Conservation (phyloP, 2,888 invertebrate genomes). For the Amphipoea oculea region DNA sequence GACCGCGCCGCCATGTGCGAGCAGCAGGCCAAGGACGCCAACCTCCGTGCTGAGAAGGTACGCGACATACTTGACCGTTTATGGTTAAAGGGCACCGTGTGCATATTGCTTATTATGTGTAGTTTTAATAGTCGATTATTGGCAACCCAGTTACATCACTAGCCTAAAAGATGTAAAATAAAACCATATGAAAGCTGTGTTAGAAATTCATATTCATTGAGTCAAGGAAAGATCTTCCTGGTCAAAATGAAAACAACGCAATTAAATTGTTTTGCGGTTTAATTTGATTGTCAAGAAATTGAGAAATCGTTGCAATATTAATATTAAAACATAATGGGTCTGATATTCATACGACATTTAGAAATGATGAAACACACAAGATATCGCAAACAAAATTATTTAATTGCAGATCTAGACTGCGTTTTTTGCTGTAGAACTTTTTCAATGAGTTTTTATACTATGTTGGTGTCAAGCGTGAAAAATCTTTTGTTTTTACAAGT, state of each 20-base stretch:
- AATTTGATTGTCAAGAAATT: slow-evolving; percentile 2
- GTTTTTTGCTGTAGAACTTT: slow-evolving; percentile 10
- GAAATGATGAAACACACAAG: not conserved
- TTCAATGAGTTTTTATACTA: slow-evolving; percentile 23
- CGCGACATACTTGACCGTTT: slow-evolving; percentile 62
- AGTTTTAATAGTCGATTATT: slow-evolving; percentile 50
- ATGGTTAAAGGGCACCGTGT: slow-evolving; percentile 64
- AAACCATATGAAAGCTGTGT: not conserved
- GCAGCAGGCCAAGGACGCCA: slow-evolving; percentile 98
- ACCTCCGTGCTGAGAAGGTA: slow-evolving; percentile 96
- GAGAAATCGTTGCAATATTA: not conserved
- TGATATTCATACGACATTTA: not conserved
- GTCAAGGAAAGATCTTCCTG: not conserved
- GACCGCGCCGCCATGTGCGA: slow-evolving; percentile 99
- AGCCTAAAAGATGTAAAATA: slow-evolving; percentile 4
- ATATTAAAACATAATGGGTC: not conserved
- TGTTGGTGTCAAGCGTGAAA: slow-evolving; percentile 15
- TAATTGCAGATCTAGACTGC: not conserved
- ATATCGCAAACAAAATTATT: not conserved
- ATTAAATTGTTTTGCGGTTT: not conserved
- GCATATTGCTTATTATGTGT: slow-evolving; percentile 39
- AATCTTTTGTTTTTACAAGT: slow-evolving; percentile 43
- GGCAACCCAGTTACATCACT: slow-evolving; percentile 34
- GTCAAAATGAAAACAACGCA: not conserved
- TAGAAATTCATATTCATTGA: slow-evolving; percentile 7